Percentiles rank a stretch among this genome's conserved stretches.
These are phyloP conservation scores for Alcedo quadribrachys DNA, from an alignment of 2,797 vertebrate species.

Conservation along the genomic window DNA sequence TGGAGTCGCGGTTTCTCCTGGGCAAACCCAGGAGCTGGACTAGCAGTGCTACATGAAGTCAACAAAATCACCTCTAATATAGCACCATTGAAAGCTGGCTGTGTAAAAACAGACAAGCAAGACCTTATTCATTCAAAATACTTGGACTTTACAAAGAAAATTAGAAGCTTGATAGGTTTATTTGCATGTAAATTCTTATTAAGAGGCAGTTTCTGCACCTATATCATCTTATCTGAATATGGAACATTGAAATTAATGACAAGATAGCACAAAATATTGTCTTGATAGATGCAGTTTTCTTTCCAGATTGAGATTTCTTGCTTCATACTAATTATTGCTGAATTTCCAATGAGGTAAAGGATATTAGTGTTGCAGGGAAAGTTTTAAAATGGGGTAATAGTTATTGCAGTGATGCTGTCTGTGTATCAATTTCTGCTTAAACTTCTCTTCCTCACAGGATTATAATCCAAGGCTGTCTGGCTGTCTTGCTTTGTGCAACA, in stretches of 20 bases:
- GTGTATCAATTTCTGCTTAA: background rate
- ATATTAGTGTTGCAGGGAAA: background rate
- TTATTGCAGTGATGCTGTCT: background rate
- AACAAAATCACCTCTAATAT: background rate
- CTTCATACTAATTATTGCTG: background rate
- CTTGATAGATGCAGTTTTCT: background rate
- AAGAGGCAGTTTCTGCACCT: background rate
- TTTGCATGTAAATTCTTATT: background rate
- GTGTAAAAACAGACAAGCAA: background rate
- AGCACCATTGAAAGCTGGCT: background rate
- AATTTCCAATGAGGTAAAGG: background rate
- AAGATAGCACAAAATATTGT: background rate
- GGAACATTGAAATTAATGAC: background rate
- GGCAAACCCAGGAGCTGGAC: background rate
- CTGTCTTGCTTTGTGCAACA: background rate
- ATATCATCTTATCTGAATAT: background rate
- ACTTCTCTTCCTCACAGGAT: background rate
- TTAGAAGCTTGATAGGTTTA: background rate
- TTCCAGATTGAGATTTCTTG: background rate
- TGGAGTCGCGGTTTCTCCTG: background rate
- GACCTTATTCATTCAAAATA: background rate
- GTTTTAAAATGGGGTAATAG: background rate
- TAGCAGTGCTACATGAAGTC: background rate
- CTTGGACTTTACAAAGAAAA: background rate
- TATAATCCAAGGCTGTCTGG: background rate